Percentiles rank a stretch among this genome's conserved stretches.
phyloP scores from a whole-genome alignment of 2,113 vertebrate genomes.

The Thunnus thynnus region DNA sequence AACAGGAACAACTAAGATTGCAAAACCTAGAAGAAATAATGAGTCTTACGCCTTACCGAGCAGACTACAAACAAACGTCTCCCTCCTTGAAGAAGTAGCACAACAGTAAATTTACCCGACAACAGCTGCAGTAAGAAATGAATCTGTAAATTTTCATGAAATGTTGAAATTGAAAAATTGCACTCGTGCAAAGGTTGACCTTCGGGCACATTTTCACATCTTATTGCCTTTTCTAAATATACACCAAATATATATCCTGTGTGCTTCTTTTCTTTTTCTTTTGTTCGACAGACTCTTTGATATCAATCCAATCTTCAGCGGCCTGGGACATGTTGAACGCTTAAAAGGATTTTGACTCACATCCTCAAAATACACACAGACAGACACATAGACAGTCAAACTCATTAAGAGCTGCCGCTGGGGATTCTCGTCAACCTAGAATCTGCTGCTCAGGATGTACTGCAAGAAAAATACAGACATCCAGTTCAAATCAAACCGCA shows the following conservation, averaged over 20 bases:
- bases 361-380: conserved; percentile 54
- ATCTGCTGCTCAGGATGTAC: conserved; percentile 62
- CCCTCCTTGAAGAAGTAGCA: neutral
- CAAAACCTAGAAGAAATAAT: conserved; percentile 68
- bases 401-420: conserved; percentile 23
- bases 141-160: neutral
- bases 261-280: conserved; percentile 41
- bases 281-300: conserved; percentile 76
- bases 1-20: conserved; percentile 79
- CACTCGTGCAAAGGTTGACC: conserved; percentile 1
- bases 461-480: conserved; percentile 32
- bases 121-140: neutral
- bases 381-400: conserved; percentile 40
- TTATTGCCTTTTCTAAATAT: conserved; percentile 23
- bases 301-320: conserved; percentile 53
- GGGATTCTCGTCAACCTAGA: conserved; percentile 37
- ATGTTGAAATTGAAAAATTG: no score
- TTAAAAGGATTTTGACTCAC: conserved; percentile 70
- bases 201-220: conserved; percentile 24
- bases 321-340: conserved; percentile 47
- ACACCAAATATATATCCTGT: conserved; percentile 41
- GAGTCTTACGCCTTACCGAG: neutral
- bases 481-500: conserved; percentile 6
- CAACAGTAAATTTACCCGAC: neutral
- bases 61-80: neutral